Conservation (phyloP, 2,888 invertebrate species). For the Ophioninae sp. region DNA sequence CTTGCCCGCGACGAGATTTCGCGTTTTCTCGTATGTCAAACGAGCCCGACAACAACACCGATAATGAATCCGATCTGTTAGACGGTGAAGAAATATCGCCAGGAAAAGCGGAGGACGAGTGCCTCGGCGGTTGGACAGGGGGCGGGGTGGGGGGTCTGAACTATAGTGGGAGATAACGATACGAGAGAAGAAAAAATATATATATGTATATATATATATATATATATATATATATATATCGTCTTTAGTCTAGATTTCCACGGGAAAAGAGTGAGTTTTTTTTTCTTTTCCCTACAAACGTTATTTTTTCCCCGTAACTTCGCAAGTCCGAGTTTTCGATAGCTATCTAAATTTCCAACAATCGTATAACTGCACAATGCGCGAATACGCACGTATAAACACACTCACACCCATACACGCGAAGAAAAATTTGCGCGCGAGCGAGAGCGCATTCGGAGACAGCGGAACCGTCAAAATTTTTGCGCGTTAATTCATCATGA, state of each 20-base stretch:
- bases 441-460: slow-evolving; percentile 30
- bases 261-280: slow-evolving; percentile 54
- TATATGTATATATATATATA: neutral
- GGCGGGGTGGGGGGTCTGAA: slow-evolving; percentile 35
- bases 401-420: slow-evolving; percentile 7
- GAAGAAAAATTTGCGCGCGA: slow-evolving; percentile 31
- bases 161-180: slow-evolving; percentile 42
- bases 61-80: slow-evolving; percentile 54
- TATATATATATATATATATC: neutral
- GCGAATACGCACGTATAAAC: slow-evolving; percentile 1
- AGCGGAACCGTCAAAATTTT: slow-evolving; percentile 52
- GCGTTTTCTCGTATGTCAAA: slow-evolving; percentile 54
- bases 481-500: slow-evolving; percentile 23
- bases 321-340: slow-evolving; percentile 37
- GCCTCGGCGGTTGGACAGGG: slow-evolving; percentile 41
- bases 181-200: slow-evolving; percentile 23
- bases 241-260: slow-evolving; percentile 40
- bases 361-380: slow-evolving; percentile 45
- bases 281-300: slow-evolving; percentile 14
- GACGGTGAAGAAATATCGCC: slow-evolving; percentile 18
- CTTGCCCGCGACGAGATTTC: slow-evolving; percentile 49
- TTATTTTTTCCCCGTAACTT: slow-evolving; percentile 15
- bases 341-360: slow-evolving; percentile 40
- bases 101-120: slow-evolving; percentile 31
- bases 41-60: slow-evolving; percentile 33